Evolutionary conservation across 2,113 vertebrate genomes (phyloP).

Genomic region (Illadopsis cleaveri): DNA sequence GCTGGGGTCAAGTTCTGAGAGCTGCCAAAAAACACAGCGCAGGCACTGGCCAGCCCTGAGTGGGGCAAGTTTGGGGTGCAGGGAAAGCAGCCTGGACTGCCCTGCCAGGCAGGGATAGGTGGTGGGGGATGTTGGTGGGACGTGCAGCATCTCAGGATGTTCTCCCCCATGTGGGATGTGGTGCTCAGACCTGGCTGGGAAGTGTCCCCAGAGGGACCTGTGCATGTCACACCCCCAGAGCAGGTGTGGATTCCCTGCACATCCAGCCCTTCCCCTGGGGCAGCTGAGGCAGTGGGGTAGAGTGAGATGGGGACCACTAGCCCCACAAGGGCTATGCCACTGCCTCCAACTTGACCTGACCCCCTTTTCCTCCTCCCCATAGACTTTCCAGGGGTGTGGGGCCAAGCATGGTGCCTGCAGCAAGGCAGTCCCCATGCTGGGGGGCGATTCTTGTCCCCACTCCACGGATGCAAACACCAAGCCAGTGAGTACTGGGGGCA

Average conservation of each 20-base stretch:
- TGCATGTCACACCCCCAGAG: background rate
- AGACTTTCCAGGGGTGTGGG: background rate
- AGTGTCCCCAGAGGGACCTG: background rate
- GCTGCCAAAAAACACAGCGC: conserved; percentile 21
- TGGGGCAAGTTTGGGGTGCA: background rate
- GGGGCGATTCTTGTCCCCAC: background rate
- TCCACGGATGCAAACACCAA: background rate
- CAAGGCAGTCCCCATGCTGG: rapidly evolving
- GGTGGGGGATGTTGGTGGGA: background rate
- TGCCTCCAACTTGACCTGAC: background rate
- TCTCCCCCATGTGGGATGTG: rapidly evolving
- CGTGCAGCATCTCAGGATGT: rapidly evolving
- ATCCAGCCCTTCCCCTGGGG: background rate
- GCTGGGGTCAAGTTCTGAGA: conserved; percentile 6
- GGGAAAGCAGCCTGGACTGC: background rate
- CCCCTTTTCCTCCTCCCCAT: background rate
- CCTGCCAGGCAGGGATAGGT: background rate
- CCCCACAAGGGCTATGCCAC: too few relatives aligned
- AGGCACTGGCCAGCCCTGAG: background rate
- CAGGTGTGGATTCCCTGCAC: background rate
- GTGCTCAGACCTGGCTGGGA: background rate
- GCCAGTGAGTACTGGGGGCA: rapidly evolving
- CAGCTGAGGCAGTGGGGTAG: background rate
- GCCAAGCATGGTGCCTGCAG: rapidly evolving
- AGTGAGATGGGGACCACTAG: background rate